phyloP scores from a whole-genome alignment of 1,140 invertebrate species.

The Stenopsyche tienmushanensis region DNA sequence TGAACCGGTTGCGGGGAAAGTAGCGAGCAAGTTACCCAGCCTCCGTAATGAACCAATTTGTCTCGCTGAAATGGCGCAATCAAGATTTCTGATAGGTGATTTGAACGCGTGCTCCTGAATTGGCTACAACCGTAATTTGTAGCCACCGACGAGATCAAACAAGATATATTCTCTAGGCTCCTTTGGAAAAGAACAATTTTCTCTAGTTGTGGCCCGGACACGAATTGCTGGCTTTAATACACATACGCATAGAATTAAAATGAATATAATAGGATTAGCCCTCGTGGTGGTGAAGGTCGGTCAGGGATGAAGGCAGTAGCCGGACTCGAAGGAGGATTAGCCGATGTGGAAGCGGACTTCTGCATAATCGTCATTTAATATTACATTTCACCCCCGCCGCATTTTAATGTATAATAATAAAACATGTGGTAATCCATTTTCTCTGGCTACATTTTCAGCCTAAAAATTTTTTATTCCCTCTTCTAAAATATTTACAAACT shows the following conservation, averaged over 20 bases:
- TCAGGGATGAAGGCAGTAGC: neutral
- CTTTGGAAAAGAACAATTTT: conserved; percentile 10
- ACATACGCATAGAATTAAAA: neutral
- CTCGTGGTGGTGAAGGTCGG: neutral
- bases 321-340: neutral
- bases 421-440: too few relatives aligned
- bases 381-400: too few relatives aligned
- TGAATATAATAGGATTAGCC: neutral
- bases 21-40: too few relatives aligned
- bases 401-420: too few relatives aligned
- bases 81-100: conserved; percentile 26
- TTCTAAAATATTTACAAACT: too few relatives aligned
- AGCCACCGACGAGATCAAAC: conserved; percentile 20
- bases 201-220: neutral
- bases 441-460: too few relatives aligned
- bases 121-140: conserved; percentile 20
- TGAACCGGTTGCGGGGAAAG: too few relatives aligned
- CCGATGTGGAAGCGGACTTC: too few relatives aligned
- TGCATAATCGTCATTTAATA: too few relatives aligned
- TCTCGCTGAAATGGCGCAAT: conserved; percentile 16
- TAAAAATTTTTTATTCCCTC: too few relatives aligned
- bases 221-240: neutral
- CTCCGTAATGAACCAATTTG: too few relatives aligned
- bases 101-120: conserved; percentile 20
- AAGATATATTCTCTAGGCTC: neutral